These are phyloP conservation scores for honey bee (Apis mellifera) DNA, from an alignment of 1,140 invertebrate species.

Conservation along the genomic window DNA sequence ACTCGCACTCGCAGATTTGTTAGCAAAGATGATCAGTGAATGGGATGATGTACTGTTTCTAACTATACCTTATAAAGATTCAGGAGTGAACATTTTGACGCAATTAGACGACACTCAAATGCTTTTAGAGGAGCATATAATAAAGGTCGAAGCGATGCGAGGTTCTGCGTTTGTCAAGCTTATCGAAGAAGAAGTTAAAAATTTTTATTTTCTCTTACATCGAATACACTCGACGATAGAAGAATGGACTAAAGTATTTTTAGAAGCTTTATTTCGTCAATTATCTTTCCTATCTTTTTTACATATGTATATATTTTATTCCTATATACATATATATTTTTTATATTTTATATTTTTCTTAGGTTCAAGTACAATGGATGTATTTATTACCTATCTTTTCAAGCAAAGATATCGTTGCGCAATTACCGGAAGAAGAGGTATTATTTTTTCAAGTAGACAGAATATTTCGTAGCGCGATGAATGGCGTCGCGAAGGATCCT, in stretches of 20 bases:
- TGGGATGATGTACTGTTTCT: slow-evolving; percentile 84
- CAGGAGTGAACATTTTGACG: slow-evolving; percentile 80
- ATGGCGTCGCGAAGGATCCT: slow-evolving; percentile 86
- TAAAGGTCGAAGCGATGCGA: slow-evolving; percentile 85
- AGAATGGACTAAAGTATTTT: slow-evolving; percentile 84
- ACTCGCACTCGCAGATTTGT: slow-evolving; percentile 82
- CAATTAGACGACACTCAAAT: slow-evolving; percentile 84
- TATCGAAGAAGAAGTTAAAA: slow-evolving; percentile 82
- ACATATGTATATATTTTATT: background rate
- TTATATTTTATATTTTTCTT: background rate
- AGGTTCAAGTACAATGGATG: slow-evolving; percentile 92
- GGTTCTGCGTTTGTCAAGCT: slow-evolving; percentile 87
- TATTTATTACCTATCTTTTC: slow-evolving; percentile 96
- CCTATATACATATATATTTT: background rate
- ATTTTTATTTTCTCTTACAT: slow-evolving; percentile 86
- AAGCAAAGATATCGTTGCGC: slow-evolving; percentile 95
- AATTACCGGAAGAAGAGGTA: slow-evolving; percentile 95
- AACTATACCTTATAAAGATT: slow-evolving; percentile 79
- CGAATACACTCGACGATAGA: slow-evolving; percentile 83
- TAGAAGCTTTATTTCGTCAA: too few relatives aligned
- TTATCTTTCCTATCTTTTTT: background rate
- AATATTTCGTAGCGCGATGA: slow-evolving; percentile 92
- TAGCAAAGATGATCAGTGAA: slow-evolving; percentile 85
- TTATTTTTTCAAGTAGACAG: slow-evolving; percentile 89
- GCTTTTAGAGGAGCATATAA: slow-evolving; percentile 85